Conservation (phyloP, 2,888 invertebrate species). For the Ctenicera cuprea region DNA sequence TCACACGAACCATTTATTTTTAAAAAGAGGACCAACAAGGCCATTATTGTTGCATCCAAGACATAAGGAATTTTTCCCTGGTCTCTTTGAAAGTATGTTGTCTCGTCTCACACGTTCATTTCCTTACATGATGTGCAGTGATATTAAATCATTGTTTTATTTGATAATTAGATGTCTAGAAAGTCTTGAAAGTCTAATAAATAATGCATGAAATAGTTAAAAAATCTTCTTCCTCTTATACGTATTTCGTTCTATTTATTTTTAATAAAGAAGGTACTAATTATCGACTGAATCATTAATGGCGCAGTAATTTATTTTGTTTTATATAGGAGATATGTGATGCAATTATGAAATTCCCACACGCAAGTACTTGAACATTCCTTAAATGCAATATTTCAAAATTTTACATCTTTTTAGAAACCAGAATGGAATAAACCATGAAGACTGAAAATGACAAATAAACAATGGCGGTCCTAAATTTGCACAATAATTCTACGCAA, state of each 20-base stretch:
- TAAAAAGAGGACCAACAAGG: background rate
- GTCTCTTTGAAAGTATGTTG: background rate
- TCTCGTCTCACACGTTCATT: constrained; percentile 14
- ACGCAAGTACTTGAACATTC: constrained; percentile 20
- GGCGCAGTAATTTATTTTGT: constrained; percentile 30
- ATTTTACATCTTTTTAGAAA: background rate
- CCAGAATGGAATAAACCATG: background rate
- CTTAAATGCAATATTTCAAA: constrained; percentile 10
- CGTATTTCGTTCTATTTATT: constrained; percentile 20
- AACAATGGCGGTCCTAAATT: no score
- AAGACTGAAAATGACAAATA: no score
- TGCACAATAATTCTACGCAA: no score
- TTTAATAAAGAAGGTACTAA: constrained; percentile 17
- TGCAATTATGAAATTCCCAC: constrained; percentile 39
- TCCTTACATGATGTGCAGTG: constrained; percentile 5
- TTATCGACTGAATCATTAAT: constrained; percentile 32
- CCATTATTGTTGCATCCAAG: background rate
- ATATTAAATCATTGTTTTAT: constrained; percentile 30
- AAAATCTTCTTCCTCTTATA: background rate
- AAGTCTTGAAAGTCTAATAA: constrained; percentile 25
- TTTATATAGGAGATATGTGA: constrained; percentile 24
- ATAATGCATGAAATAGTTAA: constrained; percentile 22
- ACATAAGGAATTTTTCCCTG: background rate
- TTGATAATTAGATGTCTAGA: constrained; percentile 25
- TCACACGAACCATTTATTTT: constrained; percentile 10